phyloP scores from a whole-genome alignment of 2,113 vertebrate species.

The Delphinapterus leucas region DNA sequence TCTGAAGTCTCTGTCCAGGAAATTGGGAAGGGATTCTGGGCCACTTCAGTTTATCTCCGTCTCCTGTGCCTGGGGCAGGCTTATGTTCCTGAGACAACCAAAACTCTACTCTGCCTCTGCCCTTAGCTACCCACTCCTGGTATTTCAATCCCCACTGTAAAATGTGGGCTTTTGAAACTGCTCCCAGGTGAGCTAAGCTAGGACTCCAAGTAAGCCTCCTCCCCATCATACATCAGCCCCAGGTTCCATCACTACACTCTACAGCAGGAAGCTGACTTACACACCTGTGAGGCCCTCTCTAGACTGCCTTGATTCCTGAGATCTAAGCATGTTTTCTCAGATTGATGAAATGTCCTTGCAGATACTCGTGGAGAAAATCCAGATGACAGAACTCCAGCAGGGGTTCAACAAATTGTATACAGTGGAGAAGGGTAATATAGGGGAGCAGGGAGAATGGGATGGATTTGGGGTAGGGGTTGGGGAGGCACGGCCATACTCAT shows the following conservation, averaged over 20 bases:
- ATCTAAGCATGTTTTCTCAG: neutral
- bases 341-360: neutral
- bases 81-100: neutral
- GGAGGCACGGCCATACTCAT: neutral
- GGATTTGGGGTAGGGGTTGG: neutral
- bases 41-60: neutral
- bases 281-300: too few species aligned
- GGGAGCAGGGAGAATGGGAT: neutral
- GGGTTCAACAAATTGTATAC: neutral
- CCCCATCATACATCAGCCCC: neutral
- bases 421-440: neutral
- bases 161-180: neutral
- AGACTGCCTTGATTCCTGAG: neutral
- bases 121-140: neutral
- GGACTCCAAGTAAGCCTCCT: neutral
- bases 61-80: neutral
- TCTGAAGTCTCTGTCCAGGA: neutral
- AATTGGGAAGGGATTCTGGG: neutral
- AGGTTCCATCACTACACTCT: neutral
- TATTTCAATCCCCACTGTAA: neutral
- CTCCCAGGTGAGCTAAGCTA: neutral
- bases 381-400: neutral
- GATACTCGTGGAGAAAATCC: neutral
- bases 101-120: neutral
- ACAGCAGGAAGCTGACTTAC: neutral